These are phyloP conservation scores for Marmota monax DNA, from an alignment of 2,113 vertebrate genomes.

Conservation along the genomic window DNA sequence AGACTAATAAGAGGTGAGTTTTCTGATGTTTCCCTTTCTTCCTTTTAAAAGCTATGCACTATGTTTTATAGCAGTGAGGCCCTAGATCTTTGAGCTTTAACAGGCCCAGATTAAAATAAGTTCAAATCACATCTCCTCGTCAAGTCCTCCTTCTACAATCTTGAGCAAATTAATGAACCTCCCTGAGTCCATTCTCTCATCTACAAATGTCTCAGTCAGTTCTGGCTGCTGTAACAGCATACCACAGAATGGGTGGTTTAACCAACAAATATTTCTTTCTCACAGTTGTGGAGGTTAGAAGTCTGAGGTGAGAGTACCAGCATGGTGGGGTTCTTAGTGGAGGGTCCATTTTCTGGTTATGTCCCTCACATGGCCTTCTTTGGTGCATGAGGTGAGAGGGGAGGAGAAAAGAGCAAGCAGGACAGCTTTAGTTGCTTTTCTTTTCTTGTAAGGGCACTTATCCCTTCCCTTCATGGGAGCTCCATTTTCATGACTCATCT, in stretches of 20 bases:
- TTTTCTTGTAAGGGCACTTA: background rate
- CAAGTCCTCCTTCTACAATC: background rate
- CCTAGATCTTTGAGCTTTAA: background rate
- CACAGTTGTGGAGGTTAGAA: background rate
- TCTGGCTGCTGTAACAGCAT: background rate
- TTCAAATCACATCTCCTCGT: constrained; percentile 1
- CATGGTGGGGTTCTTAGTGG: background rate
- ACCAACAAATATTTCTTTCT: background rate
- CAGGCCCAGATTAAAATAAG: background rate
- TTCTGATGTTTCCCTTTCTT: background rate
- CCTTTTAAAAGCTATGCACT: background rate
- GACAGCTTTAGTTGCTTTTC: background rate
- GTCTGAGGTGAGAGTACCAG: background rate
- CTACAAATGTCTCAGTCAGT: background rate
- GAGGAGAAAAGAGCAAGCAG: background rate
- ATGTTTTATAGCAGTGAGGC: background rate
- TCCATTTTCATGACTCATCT: background rate
- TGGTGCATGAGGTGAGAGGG: background rate
- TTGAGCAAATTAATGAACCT: background rate
- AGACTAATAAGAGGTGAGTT: no score
- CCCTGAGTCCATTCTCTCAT: background rate
- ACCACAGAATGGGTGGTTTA: background rate
- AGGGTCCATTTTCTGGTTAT: background rate
- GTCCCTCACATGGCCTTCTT: background rate
- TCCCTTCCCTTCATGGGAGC: background rate